phyloP scores from a whole-genome alignment of 2,797 vertebrate species.

The Pipistrellus nathusii region DNA sequence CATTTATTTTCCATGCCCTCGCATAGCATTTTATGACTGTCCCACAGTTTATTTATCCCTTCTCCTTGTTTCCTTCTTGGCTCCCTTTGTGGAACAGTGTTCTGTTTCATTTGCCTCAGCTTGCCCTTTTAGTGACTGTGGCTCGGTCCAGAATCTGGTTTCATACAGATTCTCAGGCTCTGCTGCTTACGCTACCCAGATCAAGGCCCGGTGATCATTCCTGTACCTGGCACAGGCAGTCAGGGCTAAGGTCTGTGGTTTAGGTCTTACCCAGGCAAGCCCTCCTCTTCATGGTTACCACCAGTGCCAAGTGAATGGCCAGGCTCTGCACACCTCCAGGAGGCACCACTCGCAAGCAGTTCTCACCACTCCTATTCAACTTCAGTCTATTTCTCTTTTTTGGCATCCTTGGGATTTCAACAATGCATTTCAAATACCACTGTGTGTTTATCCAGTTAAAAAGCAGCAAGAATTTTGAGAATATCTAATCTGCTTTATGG shows the following conservation, averaged over 20 bases:
- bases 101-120: background rate
- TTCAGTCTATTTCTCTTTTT: background rate
- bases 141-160: background rate
- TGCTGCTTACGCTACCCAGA: background rate
- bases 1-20: background rate
- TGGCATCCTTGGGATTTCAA: background rate
- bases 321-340: background rate
- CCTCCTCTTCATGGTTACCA: background rate
- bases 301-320: fast-evolving
- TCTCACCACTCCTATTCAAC: background rate
- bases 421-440: background rate
- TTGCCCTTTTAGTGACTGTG: background rate
- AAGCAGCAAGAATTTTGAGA: background rate
- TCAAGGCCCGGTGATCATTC: background rate
- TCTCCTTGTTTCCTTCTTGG: background rate
- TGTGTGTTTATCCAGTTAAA: background rate
- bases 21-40: background rate
- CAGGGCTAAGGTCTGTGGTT: background rate
- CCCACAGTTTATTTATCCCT: background rate
- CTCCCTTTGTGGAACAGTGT: background rate
- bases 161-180: background rate
- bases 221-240: no score
- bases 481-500: background rate
- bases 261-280: background rate
- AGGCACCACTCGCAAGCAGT: fast-evolving